Evolutionary conservation across 1,140 invertebrate genomes (phyloP).

Genomic region (Bombyx mori): DNA sequence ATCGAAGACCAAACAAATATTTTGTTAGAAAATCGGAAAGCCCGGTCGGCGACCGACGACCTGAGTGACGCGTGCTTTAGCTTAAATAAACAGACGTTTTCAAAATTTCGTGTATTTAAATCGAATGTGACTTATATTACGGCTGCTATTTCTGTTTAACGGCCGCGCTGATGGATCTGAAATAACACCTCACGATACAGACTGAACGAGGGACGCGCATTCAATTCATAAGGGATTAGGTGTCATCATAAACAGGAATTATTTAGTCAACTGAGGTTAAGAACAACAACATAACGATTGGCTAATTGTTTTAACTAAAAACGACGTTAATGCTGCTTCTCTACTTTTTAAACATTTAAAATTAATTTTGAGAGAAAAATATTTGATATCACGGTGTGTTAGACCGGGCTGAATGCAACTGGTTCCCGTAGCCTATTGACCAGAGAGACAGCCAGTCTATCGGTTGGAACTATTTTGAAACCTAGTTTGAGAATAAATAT

Average conservation of each 20-base stretch:
- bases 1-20: constrained; percentile 16
- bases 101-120: constrained; percentile 70
- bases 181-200: constrained; percentile 59
- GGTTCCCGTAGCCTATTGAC: too few relatives aligned
- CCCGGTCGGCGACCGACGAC: background rate
- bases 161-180: constrained; percentile 59
- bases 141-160: constrained; percentile 64
- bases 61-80: constrained; percentile 43
- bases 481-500: too few relatives aligned
- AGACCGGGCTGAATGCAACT: too few relatives aligned
- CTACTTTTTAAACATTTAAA: too few relatives aligned
- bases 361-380: too few relatives aligned
- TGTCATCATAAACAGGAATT: constrained; percentile 70
- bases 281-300: constrained; percentile 43
- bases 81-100: constrained; percentile 68
- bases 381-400: too few relatives aligned
- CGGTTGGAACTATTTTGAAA: too few relatives aligned
- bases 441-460: too few relatives aligned
- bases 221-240: constrained; percentile 68
- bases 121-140: constrained; percentile 67
- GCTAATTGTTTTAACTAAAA: constrained; percentile 18
- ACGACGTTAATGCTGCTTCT: background rate
- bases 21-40: constrained; percentile 14
- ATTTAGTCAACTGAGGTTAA: constrained; percentile 66
- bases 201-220: constrained; percentile 53